Evolutionary conservation across 1,140 invertebrate species (phyloP).

Genomic region (Lepidurus packardi): DNA sequence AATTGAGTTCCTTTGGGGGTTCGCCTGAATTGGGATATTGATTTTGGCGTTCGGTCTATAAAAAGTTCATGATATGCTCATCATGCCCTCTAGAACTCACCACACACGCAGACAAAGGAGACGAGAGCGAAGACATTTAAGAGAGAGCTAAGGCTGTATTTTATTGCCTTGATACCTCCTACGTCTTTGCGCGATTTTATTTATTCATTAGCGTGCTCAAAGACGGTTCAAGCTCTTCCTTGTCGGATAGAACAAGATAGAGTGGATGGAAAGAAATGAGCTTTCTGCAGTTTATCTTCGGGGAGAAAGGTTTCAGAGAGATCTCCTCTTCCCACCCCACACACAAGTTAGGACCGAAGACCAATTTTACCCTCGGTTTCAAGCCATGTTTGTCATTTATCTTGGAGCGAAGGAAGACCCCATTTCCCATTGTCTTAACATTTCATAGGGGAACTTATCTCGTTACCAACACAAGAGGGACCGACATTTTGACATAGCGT

Average conservation of each 20-base stretch:
- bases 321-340: neutral
- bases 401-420: no score
- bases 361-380: neutral
- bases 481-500: no score
- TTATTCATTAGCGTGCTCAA: slow-evolving; percentile 5
- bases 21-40: slow-evolving; percentile 11
- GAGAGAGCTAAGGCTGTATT: neutral
- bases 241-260: neutral
- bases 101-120: slow-evolving; percentile 3
- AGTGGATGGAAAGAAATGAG: neutral
- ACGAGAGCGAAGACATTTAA: slow-evolving; percentile 8
- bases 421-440: no score
- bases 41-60: neutral
- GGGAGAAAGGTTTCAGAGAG: neutral
- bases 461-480: no score
- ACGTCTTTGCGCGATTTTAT: neutral
- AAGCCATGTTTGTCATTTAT: no score
- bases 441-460: no score
- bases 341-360: neutral
- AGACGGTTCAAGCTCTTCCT: neutral
- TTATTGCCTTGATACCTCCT: slow-evolving; percentile 19
- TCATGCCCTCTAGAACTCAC: neutral
- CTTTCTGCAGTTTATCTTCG: slow-evolving; percentile 2
- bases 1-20: no score
- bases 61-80: neutral